phyloP scores from a whole-genome alignment of 2,113 vertebrate species.

The Podarcis muralis region DNA sequence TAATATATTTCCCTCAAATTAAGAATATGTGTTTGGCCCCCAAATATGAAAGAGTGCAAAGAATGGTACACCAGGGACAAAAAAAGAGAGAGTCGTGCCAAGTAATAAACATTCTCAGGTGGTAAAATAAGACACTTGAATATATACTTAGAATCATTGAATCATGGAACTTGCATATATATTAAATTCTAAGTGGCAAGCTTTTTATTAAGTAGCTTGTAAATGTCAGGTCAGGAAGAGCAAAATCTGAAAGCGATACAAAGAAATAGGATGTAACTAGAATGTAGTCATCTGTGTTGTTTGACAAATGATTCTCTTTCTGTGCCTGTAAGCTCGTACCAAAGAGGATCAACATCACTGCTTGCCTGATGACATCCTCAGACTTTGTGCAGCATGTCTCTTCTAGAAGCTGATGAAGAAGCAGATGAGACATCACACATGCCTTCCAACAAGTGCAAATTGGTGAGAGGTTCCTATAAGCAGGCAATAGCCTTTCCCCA shows the following conservation, averaged over 20 bases:
- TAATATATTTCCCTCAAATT: not conserved
- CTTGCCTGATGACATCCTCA: not conserved
- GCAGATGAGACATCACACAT: not conserved
- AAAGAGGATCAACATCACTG: not conserved
- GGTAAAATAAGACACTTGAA: not conserved
- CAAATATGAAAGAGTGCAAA: not conserved
- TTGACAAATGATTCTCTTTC: not conserved
- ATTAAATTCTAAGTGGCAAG: not conserved
- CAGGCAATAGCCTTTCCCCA: not conserved
- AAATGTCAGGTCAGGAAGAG: conserved; percentile 24
- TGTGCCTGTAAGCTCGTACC: not conserved
- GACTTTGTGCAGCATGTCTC: not conserved
- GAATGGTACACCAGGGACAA: not conserved
- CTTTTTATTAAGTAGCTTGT: not conserved
- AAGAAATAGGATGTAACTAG: not conserved
- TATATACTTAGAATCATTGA: not conserved
- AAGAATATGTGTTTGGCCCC: not conserved
- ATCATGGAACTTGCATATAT: not conserved
- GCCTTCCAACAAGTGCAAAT: not conserved
- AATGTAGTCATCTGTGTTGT: not conserved
- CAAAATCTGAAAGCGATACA: not conserved
- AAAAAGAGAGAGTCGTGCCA: no score
- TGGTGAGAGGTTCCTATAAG: no score
- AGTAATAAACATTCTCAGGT: not conserved
- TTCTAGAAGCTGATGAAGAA: not conserved